phyloP scores from a whole-genome alignment of 2,113 vertebrate genomes.

The Eulemur rufifrons region DNA sequence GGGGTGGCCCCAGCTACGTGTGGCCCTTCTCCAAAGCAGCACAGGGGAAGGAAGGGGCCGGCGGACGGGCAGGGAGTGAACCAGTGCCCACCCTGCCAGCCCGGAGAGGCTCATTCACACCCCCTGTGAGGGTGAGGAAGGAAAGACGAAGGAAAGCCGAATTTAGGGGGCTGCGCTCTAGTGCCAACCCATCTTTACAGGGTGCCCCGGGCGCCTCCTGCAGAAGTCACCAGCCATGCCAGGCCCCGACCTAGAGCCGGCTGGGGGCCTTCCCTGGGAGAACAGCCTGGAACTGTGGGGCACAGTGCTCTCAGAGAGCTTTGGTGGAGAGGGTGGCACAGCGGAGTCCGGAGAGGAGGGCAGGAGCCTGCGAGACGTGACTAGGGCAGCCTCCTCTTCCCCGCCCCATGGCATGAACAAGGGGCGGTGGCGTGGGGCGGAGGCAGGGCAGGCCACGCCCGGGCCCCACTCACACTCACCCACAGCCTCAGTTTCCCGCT shows the following conservation, averaged over 20 bases:
- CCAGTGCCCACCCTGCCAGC: rapidly evolving
- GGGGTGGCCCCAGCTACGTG: neutral
- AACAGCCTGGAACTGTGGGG: neutral
- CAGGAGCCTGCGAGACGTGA: neutral
- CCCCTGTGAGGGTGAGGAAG: neutral
- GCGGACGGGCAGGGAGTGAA: neutral
- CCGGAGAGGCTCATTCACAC: neutral
- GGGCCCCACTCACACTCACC: no score
- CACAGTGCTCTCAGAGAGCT: neutral
- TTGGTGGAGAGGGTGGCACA: neutral
- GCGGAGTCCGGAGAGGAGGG: neutral
- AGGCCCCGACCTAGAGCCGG: no score
- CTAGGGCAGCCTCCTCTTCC: no score
- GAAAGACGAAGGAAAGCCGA: neutral
- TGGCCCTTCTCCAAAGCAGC: neutral
- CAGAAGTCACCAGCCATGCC: neutral
- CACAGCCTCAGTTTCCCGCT: neutral
- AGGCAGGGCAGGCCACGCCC: neutral
- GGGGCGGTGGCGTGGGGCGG: neutral
- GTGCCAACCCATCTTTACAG: rapidly evolving
- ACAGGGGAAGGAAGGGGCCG: neutral
- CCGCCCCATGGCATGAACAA: neutral
- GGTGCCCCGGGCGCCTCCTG: rapidly evolving
- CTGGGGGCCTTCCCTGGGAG: neutral
- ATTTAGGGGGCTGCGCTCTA: neutral